A percentile compares a stretch with the other conserved stretches of the same genome.
Conservation (phyloP, 2,113 vertebrate species). For the Cheirogaleus medius region DNA sequence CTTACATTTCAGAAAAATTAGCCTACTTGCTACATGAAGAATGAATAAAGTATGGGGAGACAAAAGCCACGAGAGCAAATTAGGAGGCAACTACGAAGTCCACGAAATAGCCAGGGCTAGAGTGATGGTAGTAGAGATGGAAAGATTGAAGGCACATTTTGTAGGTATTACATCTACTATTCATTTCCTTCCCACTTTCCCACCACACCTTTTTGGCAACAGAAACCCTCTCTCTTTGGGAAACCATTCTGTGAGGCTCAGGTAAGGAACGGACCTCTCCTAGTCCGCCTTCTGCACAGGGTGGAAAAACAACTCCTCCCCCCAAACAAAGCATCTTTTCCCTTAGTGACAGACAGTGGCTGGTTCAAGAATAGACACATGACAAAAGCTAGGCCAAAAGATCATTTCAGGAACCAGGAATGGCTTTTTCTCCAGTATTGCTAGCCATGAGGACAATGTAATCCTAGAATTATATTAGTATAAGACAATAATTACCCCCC, state of each 20-base stretch:
- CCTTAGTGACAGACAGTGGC: not conserved
- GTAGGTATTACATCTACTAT: not conserved
- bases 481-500: not conserved
- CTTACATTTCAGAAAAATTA: not conserved
- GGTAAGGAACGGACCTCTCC: not conserved
- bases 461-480: not conserved
- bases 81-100: not conserved
- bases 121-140: not conserved
- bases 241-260: not conserved
- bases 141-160: not conserved
- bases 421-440: not conserved
- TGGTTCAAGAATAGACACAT: not conserved
- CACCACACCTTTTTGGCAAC: not conserved
- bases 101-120: not conserved
- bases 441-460: not conserved
- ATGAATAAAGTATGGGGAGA: not conserved
- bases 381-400: constrained; percentile 21
- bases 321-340: not conserved
- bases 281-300: not conserved
- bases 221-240: not conserved
- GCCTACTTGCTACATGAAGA: not conserved
- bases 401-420: constrained; percentile 4
- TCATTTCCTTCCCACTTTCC: not conserved
- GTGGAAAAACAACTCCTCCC: not conserved
- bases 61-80: not conserved